Base-by-base conservation (phyloP, 2,888 invertebrate species). In the Mesorhabditis spiculigera region DNA sequence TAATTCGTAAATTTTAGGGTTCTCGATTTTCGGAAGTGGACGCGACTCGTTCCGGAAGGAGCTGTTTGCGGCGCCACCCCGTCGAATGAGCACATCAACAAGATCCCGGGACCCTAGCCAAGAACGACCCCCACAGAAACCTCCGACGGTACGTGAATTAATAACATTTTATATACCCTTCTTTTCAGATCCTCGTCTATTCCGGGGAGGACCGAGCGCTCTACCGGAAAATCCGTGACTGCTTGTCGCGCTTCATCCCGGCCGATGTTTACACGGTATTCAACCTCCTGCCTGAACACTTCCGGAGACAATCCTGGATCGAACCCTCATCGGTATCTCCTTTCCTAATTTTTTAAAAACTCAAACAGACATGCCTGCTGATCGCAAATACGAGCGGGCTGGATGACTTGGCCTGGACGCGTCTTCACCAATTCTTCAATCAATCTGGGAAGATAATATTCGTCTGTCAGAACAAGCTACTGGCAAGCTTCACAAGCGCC, bases 361-460 rank as follows among this genome's bases (percentile, higher is more conserved):
- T 13, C 41, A 63, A 41, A 10, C 66, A 76, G 76, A 74, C 79
- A 4, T 85, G 85, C 65, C 69, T 86, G 5, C 70, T 86, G 41
- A 71, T 86, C n/a, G 82, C 83, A 0, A 80, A 81, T 43, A 83
- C 83, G 6, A 75, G 77, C 43, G 71, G 71, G 10, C 68, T 85
- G 65, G 81, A 84, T 66, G 83, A 83, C 64, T 65, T 50, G 44
- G 80, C 80, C 4, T 85, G 85, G 85, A 66, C 67, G 41, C 76
- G 78, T 45, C 75, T 85, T 45, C 84, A 85, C 71, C 66, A 71
- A 10, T 84, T 83, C 70, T 83, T 85, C 72, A 80, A 80, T 67
- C 75, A 84, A 77, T 75, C 82, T 45, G 86, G 86, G 5, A 84
- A 83, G 68, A 76, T 86, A 5, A 75, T 86, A 16, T 86, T 86